These are phyloP conservation scores for Phthorimaea operculella DNA, from an alignment of 1,140 invertebrate species.

Conservation along the genomic window DNA sequence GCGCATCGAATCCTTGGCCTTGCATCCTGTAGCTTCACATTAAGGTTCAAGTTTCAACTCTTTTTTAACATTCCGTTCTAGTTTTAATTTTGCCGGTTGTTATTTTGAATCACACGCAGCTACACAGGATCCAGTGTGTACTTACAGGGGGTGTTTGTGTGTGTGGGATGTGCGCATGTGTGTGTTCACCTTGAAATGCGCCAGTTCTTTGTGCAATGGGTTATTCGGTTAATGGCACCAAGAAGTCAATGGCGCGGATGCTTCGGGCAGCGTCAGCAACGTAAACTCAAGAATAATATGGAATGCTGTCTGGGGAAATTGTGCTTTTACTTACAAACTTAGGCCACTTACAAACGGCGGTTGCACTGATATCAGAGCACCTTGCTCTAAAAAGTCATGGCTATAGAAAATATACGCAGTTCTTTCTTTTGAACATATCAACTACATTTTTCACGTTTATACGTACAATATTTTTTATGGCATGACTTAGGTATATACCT, in stretches of 20 bases:
- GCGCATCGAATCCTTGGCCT: not conserved
- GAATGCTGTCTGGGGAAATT: too few relatives aligned
- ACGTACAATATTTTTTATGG: too few relatives aligned
- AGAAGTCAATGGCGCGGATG: slow-evolving; percentile 65
- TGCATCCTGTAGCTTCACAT: slow-evolving; percentile 24
- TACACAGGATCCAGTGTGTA: slow-evolving; percentile 12
- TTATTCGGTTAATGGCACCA: slow-evolving; percentile 67
- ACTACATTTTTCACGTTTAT: too few relatives aligned
- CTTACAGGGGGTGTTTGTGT: slow-evolving; percentile 2
- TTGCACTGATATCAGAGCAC: too few relatives aligned
- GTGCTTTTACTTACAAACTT: too few relatives aligned
- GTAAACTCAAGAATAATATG: not conserved
- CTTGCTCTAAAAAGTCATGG: too few relatives aligned
- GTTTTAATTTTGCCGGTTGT: slow-evolving; percentile 24
- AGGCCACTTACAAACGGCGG: too few relatives aligned
- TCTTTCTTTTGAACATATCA: too few relatives aligned
- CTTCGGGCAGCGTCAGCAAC: slow-evolving; percentile 43
- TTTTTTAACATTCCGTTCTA: not conserved
- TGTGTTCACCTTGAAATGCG: slow-evolving; percentile 66
- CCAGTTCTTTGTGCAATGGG: slow-evolving; percentile 67
- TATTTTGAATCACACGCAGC: slow-evolving; percentile 55
- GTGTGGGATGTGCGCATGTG: slow-evolving; percentile 29
- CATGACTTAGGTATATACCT: too few relatives aligned
- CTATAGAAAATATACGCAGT: too few relatives aligned
- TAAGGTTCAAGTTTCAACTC: not conserved